Percentiles rank a stretch among this genome's conserved stretches.
Conservation (phyloP, 2,113 vertebrate genomes). For the Cochlearius cochlearius region DNA sequence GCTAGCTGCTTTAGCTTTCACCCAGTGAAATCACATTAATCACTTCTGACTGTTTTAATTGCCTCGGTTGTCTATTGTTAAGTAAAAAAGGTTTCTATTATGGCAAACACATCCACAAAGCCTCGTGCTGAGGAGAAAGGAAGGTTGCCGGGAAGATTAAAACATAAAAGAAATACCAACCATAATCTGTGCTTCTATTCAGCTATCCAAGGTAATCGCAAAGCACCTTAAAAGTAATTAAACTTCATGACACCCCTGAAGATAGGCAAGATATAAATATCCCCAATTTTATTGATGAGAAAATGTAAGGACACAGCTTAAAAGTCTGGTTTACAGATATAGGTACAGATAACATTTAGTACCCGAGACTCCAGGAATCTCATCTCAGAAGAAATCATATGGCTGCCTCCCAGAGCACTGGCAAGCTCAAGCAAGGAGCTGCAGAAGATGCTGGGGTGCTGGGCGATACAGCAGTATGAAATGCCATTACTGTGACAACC, state of each 20-base stretch:
- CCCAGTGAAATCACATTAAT: constrained; percentile 41
- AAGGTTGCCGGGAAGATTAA: neutral
- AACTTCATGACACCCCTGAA: neutral
- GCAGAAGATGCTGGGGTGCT: neutral
- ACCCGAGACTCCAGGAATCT: neutral
- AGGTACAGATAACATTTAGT: neutral
- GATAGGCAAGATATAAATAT: neutral
- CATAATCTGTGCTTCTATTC: neutral
- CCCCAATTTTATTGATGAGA: neutral
- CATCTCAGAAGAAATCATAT: neutral
- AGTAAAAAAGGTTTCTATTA: constrained; percentile 16
- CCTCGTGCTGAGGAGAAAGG: neutral
- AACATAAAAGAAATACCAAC: neutral
- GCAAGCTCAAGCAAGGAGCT: neutral
- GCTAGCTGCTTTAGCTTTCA: constrained; percentile 35
- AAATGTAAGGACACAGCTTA: neutral
- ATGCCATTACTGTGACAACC: neutral
- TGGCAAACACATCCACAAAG: constrained; percentile 7
- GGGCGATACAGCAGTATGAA: accelerated
- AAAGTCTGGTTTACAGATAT: neutral
- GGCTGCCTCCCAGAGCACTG: neutral
- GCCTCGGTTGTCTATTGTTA: neutral
- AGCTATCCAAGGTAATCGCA: neutral
- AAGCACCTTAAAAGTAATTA: neutral
- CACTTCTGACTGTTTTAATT: constrained; percentile 51